Conservation (phyloP, 2,113 vertebrate species). For the Electrona antarctica region DNA sequence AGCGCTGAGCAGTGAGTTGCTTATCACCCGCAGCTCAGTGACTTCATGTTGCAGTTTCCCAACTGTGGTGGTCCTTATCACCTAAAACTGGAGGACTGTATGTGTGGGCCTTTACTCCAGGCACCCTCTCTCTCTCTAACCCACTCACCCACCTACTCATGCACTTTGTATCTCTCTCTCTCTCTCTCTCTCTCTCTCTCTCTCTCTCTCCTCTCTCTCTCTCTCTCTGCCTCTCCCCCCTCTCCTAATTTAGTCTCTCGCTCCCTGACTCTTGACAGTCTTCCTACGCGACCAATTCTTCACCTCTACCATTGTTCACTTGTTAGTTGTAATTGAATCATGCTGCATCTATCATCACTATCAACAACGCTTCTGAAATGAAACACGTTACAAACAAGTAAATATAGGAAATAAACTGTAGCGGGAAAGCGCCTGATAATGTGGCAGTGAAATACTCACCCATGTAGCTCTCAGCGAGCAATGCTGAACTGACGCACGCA, state of each 20-base stretch:
- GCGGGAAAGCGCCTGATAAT: slow-evolving; percentile 28
- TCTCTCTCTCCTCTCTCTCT: slow-evolving; percentile 33
- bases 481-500: slow-evolving; percentile 55
- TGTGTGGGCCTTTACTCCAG: slow-evolving; percentile 9
- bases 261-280: slow-evolving; percentile 35
- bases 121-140: slow-evolving; percentile 9
- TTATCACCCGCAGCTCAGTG: no score
- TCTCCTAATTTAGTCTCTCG: slow-evolving; percentile 40
- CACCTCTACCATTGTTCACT: slow-evolving; percentile 24
- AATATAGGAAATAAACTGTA: slow-evolving; percentile 21
- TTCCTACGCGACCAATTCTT: slow-evolving; percentile 22
- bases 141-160: slow-evolving; percentile 19
- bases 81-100: no score
- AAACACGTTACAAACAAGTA: slow-evolving; percentile 46
- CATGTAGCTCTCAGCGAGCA: slow-evolving; percentile 48
- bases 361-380: slow-evolving; percentile 15
- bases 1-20: no score
- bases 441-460: slow-evolving; percentile 52
- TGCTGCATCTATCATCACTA: slow-evolving; percentile 11
- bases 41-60: no score
- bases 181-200: slow-evolving; percentile 32
- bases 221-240: slow-evolving; percentile 47
- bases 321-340: not conserved
- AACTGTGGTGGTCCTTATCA: no score
- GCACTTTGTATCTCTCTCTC: slow-evolving; percentile 48